These are phyloP conservation scores for Phthorimaea operculella DNA, from an alignment of 1,140 invertebrate genomes.

Conservation along the genomic window DNA sequence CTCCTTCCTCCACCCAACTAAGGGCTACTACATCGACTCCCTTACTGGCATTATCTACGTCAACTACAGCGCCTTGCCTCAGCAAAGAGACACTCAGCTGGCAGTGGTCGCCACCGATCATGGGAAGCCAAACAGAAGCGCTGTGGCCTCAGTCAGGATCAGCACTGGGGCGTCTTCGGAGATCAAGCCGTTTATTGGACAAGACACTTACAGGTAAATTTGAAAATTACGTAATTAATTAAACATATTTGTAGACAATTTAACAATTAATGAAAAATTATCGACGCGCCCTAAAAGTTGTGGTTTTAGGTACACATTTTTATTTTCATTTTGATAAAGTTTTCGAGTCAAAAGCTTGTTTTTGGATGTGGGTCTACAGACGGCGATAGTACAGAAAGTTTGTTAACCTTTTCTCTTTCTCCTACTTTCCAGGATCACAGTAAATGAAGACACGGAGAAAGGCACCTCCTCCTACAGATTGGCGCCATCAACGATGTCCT, in stretches of 20 bases:
- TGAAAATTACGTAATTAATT: slow-evolving; percentile 20
- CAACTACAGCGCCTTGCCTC: slow-evolving; percentile 76
- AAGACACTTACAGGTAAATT: slow-evolving; percentile 75
- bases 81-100: slow-evolving; percentile 76
- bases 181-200: slow-evolving; percentile 74
- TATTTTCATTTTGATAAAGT: no score
- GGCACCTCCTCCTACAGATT: slow-evolving; percentile 78
- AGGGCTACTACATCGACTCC: slow-evolving; percentile 83
- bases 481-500: slow-evolving; percentile 69
- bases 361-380: no score
- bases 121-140: slow-evolving; percentile 76
- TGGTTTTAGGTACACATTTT: no score
- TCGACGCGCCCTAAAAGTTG: no score
- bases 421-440: slow-evolving; percentile 71
- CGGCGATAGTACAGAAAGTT: no score
- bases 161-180: slow-evolving; percentile 70
- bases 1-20: slow-evolving; percentile 70
- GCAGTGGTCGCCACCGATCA: slow-evolving; percentile 82
- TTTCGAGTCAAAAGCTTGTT: no score
- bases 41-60: slow-evolving; percentile 81
- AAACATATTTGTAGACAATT: no score
- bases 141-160: slow-evolving; percentile 79
- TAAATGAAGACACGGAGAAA: slow-evolving; percentile 78
- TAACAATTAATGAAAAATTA: no score
- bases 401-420: not conserved